phyloP scores from a whole-genome alignment of 23 tunicate genomes.

The Trididemnum clinides region DNA sequence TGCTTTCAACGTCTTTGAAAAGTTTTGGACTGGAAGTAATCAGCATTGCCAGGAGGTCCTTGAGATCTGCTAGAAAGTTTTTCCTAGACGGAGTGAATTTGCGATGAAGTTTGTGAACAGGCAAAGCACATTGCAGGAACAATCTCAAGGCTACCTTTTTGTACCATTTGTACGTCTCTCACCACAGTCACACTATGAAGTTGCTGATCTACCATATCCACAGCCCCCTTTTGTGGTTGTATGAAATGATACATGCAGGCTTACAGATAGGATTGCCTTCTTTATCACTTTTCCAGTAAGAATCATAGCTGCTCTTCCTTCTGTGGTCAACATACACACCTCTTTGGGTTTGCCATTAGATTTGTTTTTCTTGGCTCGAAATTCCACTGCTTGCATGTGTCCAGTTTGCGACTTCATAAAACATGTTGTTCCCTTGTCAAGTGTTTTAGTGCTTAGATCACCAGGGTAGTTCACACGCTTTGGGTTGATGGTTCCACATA shows the following conservation, averaged over 20 bases:
- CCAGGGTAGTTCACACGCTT: neutral
- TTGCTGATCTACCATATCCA: neutral
- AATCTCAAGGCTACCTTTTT: neutral
- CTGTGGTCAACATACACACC: neutral
- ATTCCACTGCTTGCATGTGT: constrained; percentile 6
- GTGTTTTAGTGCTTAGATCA: neutral
- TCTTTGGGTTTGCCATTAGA: constrained; percentile 14
- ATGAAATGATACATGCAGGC: neutral
- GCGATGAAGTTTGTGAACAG: neutral
- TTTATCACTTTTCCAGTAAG: neutral
- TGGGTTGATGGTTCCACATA: neutral
- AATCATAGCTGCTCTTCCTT: constrained; percentile 1
- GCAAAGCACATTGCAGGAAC: neutral
- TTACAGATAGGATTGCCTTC: neutral
- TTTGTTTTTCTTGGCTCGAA: neutral
- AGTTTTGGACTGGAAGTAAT: neutral
- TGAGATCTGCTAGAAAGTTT: neutral
- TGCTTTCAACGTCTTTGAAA: neutral
- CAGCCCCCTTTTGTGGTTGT: neutral
- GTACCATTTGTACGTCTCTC: neutral
- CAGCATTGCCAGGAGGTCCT: neutral
- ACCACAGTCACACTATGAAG: neutral
- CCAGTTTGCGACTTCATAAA: constrained; percentile 20
- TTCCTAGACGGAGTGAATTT: neutral
- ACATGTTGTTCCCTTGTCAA: neutral